Evolutionary conservation across 2,888 invertebrate species (phyloP).

Genomic region (Chaetogeoica ovagalla): DNA sequence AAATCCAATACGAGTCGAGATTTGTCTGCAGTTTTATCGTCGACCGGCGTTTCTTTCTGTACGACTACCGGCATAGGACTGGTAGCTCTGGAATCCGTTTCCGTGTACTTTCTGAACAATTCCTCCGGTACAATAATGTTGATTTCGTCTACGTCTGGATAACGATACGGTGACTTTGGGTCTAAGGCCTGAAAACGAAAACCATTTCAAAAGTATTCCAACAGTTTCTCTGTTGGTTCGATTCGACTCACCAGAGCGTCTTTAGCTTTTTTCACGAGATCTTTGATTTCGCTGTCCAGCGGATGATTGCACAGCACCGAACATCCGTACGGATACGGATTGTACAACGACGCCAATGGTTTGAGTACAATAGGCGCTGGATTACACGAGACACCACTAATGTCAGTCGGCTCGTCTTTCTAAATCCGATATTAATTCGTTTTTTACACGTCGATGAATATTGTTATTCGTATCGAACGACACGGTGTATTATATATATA

Average conservation of each 20-base stretch:
- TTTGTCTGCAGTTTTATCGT: conserved; percentile 60
- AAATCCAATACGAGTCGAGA: conserved; percentile 75
- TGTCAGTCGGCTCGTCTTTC: conserved; percentile 29
- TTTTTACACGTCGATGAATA: neutral
- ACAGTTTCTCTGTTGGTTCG: neutral
- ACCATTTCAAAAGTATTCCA: neutral
- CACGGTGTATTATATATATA: neutral
- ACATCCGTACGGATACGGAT: conserved; percentile 78
- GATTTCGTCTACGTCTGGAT: conserved; percentile 56
- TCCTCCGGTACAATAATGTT: conserved; percentile 58
- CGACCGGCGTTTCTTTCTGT: conserved; percentile 67
- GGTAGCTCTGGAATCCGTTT: conserved; percentile 80
- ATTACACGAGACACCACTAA: conserved; percentile 61
- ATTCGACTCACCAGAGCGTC: conserved; percentile 67
- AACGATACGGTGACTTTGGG: conserved; percentile 21
- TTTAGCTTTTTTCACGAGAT: conserved; percentile 72
- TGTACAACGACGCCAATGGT: conserved; percentile 79
- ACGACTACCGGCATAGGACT: conserved; percentile 81
- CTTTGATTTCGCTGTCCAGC: conserved; percentile 72
- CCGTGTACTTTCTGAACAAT: conserved; percentile 70
- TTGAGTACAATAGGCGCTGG: conserved; percentile 76
- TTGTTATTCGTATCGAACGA: neutral
- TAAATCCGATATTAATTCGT: neutral
- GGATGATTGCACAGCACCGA: conserved; percentile 86
- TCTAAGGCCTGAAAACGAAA: conserved; percentile 20